Percentiles rank a stretch among this genome's conserved stretches.
phyloP scores from a whole-genome alignment of 2,113 vertebrate genomes.

The Sterrhoptilus dennistouni region DNA sequence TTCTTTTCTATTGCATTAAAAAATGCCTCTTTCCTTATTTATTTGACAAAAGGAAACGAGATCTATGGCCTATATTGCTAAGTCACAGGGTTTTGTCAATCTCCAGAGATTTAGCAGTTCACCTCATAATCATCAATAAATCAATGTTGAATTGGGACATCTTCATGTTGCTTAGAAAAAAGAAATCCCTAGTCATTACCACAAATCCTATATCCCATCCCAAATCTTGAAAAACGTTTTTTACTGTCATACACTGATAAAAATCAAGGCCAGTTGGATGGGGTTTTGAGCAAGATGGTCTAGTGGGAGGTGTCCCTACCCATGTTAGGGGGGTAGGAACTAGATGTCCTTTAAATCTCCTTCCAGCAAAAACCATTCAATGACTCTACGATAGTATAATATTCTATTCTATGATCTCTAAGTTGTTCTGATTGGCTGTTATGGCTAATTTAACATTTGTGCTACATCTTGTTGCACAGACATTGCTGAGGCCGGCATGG shows the following conservation, averaged over 20 bases:
- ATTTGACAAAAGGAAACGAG: neutral
- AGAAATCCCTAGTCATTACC: neutral
- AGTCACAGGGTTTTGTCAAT: neutral
- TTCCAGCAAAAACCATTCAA: neutral
- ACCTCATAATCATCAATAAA: neutral
- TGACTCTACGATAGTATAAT: neutral
- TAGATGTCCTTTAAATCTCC: neutral
- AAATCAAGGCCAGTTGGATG: neutral
- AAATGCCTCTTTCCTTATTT: neutral
- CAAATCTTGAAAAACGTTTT: neutral
- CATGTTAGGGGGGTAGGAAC: accelerated
- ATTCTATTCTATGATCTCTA: neutral
- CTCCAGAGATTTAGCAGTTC: neutral
- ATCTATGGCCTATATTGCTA: neutral
- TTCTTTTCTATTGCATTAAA: neutral
- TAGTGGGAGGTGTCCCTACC: neutral
- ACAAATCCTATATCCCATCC: neutral
- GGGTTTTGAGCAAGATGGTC: neutral
- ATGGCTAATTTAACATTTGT: neutral
- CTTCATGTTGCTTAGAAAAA: neutral
- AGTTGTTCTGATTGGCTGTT: neutral
- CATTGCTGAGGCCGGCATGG: neutral
- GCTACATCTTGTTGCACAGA: neutral
- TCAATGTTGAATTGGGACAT: neutral
- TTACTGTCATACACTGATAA: neutral